Evolutionary conservation across 2,888 invertebrate genomes (phyloP), one percentile per base, ranked within the genome.

Genomic region (Acronicta leporina): DNA sequence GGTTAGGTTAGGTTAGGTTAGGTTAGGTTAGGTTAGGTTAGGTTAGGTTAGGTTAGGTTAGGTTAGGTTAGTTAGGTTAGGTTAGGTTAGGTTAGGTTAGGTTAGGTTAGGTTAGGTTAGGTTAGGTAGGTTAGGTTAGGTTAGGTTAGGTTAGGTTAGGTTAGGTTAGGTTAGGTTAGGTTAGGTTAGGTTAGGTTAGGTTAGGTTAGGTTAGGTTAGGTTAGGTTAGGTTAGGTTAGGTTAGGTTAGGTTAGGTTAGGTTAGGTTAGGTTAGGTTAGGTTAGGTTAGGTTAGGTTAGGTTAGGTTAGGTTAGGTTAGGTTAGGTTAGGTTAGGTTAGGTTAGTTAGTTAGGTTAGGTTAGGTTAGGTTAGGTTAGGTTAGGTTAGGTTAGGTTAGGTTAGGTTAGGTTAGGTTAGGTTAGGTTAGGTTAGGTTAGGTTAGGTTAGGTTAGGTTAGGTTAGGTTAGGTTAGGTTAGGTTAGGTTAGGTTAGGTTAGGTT

Each of bases 331-430:
- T 61, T n/a, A n/a, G n/a, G n/a, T n/a, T n/a, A n/a, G n/a, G n/a
- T 70, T 70, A 70, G 66, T n/a, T n/a, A n/a, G 70, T 70, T 70
- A 64, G 67, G 69, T 73, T 73, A 67, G 69, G 74, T 68, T 72
- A 65, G 68, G 73, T 73, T 72, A 69, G 73, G 69, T 69, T 69
- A 65, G 67, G 73, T 69, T 73, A 69, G 69, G 73, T 65, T 73
- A 64, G 62, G 68, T 73, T 73, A 69, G 66, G 70, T 70, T 70
- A 70, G 70, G 70, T 70, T 70, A 63, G 66, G 66, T 66, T 66
- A 66, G 70, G 70, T 66, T 66, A 63, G 63, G 70, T 66, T 66
- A 66, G 70, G 70, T 66, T 66, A 61, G 63, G 66, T 70, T 70
- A 63, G 70, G 68, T 69, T 69, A 66, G 65, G 69, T 69, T 69